Conservation (phyloP, 2,888 invertebrate species). For the Tineola bisselliella region DNA sequence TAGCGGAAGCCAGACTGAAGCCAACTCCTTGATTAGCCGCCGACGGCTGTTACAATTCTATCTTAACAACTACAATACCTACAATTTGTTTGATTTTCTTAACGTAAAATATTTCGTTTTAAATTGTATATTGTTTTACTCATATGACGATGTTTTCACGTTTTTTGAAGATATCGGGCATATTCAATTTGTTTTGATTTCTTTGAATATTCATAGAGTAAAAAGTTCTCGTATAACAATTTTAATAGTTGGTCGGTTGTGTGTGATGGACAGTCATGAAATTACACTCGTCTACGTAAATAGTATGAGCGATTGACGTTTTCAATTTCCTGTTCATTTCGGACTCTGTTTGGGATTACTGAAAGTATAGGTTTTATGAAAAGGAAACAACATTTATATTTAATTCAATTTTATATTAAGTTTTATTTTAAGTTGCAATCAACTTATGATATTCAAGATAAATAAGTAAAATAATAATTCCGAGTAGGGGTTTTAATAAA, state of each 20-base stretch:
- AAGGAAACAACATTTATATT: neutral
- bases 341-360: constrained; percentile 6
- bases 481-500: neutral
- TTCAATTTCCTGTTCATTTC: constrained; percentile 12
- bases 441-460: too few relatives aligned
- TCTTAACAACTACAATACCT: constrained; percentile 25
- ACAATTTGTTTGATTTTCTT: neutral
- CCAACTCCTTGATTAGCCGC: constrained; percentile 68
- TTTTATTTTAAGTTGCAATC: neutral
- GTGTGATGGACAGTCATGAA: constrained; percentile 3
- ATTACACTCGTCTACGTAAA: constrained; percentile 6
- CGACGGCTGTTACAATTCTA: constrained; percentile 52
- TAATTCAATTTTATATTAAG: neutral
- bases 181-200: too few relatives aligned
- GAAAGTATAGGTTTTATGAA: neutral
- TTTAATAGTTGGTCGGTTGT: neutral
- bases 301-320: constrained; percentile 12
- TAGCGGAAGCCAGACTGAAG: constrained; percentile 43
- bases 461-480: neutral
- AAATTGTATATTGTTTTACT: neutral
- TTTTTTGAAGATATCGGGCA: too few relatives aligned
- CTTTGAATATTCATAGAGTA: too few relatives aligned
- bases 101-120: neutral
- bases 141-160: neutral
- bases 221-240: too few relatives aligned